phyloP scores from a whole-genome alignment of 1,140 invertebrate genomes.

The Odontomachus brunneus region DNA sequence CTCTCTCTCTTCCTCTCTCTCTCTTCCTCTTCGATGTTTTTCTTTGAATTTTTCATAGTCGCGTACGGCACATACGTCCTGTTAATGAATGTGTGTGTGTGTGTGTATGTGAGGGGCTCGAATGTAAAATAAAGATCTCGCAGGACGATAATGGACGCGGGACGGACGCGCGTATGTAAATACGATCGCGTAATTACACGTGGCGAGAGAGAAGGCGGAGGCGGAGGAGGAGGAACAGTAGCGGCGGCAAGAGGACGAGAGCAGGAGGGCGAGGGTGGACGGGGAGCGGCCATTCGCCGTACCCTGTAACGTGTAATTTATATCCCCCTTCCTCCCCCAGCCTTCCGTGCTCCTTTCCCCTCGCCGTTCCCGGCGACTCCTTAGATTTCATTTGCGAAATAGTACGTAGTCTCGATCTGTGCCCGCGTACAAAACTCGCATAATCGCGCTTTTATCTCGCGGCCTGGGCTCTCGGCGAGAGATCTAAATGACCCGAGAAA shows the following conservation, averaged over 20 bases:
- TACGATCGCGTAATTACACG: slow-evolving; percentile 54
- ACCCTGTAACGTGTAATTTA: slow-evolving; percentile 33
- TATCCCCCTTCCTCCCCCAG: too few species aligned
- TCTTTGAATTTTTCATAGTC: too few species aligned
- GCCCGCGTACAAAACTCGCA: slow-evolving; percentile 2
- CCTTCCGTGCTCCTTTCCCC: too few species aligned
- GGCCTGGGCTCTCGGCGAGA: background rate
- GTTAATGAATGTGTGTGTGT: background rate
- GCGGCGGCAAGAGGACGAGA: background rate
- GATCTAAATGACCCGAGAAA: slow-evolving; percentile 16
- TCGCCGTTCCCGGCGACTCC: background rate
- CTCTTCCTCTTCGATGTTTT: too few species aligned
- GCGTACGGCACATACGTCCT: too few species aligned
- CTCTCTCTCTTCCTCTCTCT: too few species aligned
- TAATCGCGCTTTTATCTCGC: slow-evolving; percentile 8
- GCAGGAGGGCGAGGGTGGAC: background rate
- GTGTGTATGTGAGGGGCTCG: background rate
- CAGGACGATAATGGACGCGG: slow-evolving; percentile 22
- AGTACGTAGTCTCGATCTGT: slow-evolving; percentile 19
- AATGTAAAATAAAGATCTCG: slow-evolving; percentile 50
- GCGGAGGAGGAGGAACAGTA: too few species aligned
- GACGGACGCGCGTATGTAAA: slow-evolving; percentile 58
- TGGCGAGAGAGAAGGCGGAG: background rate
- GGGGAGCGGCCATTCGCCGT: background rate
- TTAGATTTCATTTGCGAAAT: slow-evolving; percentile 47